A percentile compares a stretch with the other conserved stretches of the same genome.
Evolutionary conservation across 2,113 vertebrate genomes (phyloP).

Genomic region (Anguilla rostrata): DNA sequence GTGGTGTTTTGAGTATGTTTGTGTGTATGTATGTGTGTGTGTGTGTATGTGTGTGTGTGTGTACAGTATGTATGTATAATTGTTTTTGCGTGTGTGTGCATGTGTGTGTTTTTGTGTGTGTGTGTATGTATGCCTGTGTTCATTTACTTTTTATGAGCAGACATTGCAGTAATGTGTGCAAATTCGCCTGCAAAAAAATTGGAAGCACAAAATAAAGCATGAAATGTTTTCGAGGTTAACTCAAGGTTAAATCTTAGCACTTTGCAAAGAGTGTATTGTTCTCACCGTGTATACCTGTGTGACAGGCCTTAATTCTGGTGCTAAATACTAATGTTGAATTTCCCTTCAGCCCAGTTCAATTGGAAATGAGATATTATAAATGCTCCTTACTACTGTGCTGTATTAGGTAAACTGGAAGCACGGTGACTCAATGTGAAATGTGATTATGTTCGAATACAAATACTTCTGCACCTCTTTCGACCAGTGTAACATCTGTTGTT

Average conservation of each 20-base stretch:
- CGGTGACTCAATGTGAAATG: not conserved
- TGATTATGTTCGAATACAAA: not conserved
- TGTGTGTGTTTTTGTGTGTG: no score
- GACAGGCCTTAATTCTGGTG: slow-evolving; percentile 54
- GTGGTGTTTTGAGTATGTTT: not conserved
- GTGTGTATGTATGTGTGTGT: slow-evolving; percentile 11
- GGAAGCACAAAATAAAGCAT: not conserved
- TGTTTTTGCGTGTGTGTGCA: no score
- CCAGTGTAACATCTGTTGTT: not conserved
- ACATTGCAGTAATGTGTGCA: not conserved
- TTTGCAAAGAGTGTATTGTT: not conserved
- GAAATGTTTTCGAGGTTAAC: not conserved
- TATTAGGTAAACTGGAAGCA: not conserved
- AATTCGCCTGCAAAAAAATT: no score
- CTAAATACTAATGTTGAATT: slow-evolving; percentile 44
- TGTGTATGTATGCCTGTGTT: not conserved
- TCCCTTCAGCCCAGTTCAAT: slow-evolving; percentile 65
- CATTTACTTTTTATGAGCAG: not conserved
- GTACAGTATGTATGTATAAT: no score
- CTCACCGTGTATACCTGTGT: not conserved
- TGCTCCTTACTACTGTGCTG: not conserved
- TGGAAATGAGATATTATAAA: not conserved
- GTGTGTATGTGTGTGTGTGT: not conserved
- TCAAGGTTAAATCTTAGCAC: not conserved
- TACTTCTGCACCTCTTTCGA: not conserved